Percentiles rank a stretch among this genome's conserved stretches.
Evolutionary conservation across 2,797 vertebrate genomes (phyloP).

Genomic region (Setipinna tenuifilis): DNA sequence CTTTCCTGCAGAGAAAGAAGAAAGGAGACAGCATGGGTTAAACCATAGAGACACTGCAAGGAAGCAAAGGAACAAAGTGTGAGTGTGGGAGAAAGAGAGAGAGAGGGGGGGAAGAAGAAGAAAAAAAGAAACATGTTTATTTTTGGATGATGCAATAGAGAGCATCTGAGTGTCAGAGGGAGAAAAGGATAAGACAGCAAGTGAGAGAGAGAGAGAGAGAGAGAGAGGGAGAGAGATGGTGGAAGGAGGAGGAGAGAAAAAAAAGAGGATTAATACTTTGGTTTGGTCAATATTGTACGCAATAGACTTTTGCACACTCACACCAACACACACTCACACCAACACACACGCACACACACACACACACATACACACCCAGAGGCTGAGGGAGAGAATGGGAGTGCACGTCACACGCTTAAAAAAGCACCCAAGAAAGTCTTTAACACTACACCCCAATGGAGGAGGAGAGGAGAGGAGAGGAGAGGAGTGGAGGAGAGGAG

Average conservation of each 20-base stretch:
- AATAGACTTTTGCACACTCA: not conserved
- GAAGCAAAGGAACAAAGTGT: constrained; percentile 22
- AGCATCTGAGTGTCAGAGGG: not conserved
- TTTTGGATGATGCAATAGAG: constrained; percentile 4
- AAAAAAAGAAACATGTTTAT: not conserved
- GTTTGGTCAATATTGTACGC: not conserved
- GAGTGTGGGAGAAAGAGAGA: not conserved
- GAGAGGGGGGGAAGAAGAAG: not conserved
- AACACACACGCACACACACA: not conserved
- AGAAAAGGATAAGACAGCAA: constrained; percentile 17
- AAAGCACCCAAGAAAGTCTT: constrained; percentile 27
- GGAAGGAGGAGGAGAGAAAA: not conserved
- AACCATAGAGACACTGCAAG: constrained; percentile 10
- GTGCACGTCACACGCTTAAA: constrained; percentile 5
- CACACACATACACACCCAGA: constrained; percentile 29
- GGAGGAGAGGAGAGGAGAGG: constrained; percentile 52
- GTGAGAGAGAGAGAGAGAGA: not conserved
- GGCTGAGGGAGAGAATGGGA: constrained; percentile 19
- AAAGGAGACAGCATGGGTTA: not conserved
- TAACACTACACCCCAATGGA: constrained; percentile 47
- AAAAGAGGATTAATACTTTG: constrained; percentile 15
- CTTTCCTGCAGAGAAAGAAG: not conserved
- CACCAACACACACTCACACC: not conserved
- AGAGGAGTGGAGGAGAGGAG: constrained; percentile 26
- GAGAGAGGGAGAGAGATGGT: not conserved